Evolutionary conservation across 92 coral and sea anemone genomes (phyloP).

Genomic region (Umimayanthus kanabou): DNA sequence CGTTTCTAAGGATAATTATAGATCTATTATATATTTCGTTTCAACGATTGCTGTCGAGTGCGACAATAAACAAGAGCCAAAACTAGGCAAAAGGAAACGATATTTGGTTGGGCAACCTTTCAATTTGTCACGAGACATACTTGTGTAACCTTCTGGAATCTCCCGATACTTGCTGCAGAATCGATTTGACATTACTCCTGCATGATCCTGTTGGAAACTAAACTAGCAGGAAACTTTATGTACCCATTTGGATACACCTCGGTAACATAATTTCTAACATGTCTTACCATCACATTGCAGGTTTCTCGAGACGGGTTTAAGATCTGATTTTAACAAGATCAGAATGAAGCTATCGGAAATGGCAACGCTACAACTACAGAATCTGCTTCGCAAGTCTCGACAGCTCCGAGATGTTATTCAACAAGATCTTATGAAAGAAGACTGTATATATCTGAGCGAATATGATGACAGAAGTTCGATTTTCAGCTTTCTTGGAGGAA

Average conservation of each 20-base stretch:
- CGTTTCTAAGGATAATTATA: neutral
- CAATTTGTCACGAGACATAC: neutral
- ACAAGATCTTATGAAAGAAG: constrained; percentile 90
- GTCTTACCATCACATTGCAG: constrained; percentile 50
- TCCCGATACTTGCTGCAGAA: neutral
- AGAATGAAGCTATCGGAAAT: constrained; percentile 95
- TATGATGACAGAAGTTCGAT: constrained; percentile 82
- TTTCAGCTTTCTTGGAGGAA: constrained; percentile 66
- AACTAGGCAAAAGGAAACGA: constrained; percentile 44
- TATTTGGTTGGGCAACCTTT: constrained; percentile 19
- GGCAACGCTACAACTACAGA: constrained; percentile 86
- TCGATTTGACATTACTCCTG: neutral
- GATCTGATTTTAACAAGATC: constrained; percentile 98
- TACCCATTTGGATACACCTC: neutral
- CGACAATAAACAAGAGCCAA: constrained; percentile 13
- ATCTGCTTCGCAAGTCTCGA: constrained; percentile 87
- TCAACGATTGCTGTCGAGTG: constrained; percentile 24
- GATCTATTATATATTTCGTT: neutral
- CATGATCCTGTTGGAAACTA: neutral
- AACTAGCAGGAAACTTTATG: neutral
- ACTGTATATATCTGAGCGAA: constrained; percentile 92
- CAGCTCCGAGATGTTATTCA: constrained; percentile 91
- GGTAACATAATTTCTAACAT: neutral
- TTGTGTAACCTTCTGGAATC: neutral
- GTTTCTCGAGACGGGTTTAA: constrained; percentile 93